A percentile compares a stretch with the other conserved stretches of the same genome.
Evolutionary conservation across 2,113 vertebrate genomes (phyloP).

Genomic region (Hystrix cristata): DNA sequence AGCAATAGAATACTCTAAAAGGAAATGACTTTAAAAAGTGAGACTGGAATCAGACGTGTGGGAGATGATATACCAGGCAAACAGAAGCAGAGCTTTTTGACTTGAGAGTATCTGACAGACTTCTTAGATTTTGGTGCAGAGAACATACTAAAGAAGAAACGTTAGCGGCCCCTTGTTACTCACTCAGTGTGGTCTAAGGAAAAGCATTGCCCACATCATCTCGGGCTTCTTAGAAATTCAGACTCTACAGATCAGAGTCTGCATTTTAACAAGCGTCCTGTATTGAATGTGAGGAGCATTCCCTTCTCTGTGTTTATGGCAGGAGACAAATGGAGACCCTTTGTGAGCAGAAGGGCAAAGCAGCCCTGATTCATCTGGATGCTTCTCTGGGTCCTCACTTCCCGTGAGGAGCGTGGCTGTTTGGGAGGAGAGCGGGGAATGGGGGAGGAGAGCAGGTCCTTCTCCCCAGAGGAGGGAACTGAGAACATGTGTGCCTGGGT

Average conservation of each 20-base stretch:
- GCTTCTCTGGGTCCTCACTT: not conserved
- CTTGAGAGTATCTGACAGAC: not conserved
- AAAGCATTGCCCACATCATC: no score
- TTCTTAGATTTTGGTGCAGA: not conserved
- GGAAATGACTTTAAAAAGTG: not conserved
- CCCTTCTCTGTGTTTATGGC: not conserved
- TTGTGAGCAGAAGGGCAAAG: not conserved
- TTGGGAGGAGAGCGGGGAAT: not conserved
- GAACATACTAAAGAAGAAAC: not conserved
- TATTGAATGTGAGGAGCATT: not conserved
- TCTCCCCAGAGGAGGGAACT: not conserved
- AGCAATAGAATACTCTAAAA: not conserved
- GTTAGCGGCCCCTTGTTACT: no score
- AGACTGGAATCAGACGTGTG: not conserved
- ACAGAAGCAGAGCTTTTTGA: not conserved
- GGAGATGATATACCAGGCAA: not conserved
- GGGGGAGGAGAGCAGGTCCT: no score
- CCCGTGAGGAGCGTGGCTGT: not conserved
- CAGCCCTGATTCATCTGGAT: not conserved
- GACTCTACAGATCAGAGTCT: not conserved
- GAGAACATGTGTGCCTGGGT: not conserved
- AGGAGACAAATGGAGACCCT: not conserved
- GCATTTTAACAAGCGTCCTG: not conserved
- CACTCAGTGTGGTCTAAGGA: not conserved
- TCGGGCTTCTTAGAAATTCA: not conserved